phyloP scores from a whole-genome alignment of 2,888 invertebrate species.

The Troides aeacus region DNA sequence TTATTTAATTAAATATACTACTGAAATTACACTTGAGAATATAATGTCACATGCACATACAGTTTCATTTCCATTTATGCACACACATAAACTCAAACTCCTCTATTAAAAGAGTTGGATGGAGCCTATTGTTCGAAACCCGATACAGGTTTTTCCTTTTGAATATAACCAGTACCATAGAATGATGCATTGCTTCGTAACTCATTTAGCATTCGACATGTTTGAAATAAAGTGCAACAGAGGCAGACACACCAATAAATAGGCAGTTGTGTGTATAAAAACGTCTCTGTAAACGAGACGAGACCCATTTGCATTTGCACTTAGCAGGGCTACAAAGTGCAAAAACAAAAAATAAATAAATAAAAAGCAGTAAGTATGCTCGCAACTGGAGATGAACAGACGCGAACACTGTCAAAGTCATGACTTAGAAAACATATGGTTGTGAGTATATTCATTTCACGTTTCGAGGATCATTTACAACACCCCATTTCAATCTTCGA shows the following conservation, averaged over 20 bases:
- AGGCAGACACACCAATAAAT: constrained; percentile 54
- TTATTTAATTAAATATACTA: neutral
- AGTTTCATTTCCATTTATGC: neutral
- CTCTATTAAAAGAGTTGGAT: no score
- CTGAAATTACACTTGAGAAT: neutral
- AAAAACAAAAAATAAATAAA: constrained; percentile 56
- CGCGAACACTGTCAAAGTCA: constrained; percentile 30
- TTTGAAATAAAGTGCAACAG: constrained; percentile 40
- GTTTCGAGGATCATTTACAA: neutral
- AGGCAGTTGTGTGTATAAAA: constrained; percentile 61
- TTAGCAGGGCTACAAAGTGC: constrained; percentile 59
- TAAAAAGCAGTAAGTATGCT: constrained; percentile 53
- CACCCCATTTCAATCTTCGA: neutral
- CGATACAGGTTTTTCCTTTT: constrained; percentile 1
- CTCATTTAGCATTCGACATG: constrained; percentile 21
- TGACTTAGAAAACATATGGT: constrained; percentile 19
- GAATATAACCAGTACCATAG: constrained; percentile 2
- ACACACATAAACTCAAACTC: no score
- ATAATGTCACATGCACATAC: neutral
- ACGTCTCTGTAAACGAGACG: constrained; percentile 69
- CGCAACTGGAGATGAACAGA: constrained; percentile 42
- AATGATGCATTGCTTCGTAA: constrained; percentile 6
- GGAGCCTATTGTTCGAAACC: neutral
- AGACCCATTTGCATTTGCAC: constrained; percentile 70
- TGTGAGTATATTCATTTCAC: neutral